phyloP scores from a whole-genome alignment of 2,113 vertebrate species.

The Rhynchomys soricoides region DNA sequence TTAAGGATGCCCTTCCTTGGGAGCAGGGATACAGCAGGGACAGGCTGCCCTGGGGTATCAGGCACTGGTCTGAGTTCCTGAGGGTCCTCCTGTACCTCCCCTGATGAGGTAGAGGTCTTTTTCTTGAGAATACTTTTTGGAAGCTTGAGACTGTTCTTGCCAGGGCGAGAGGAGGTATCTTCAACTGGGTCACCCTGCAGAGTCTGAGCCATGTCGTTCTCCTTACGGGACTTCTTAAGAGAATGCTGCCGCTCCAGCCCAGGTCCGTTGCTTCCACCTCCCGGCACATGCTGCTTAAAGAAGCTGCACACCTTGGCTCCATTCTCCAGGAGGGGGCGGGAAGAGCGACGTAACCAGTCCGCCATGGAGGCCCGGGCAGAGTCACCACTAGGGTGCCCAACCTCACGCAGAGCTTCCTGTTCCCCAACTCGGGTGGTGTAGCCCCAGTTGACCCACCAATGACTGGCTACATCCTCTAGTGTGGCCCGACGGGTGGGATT shows the following conservation, averaged over 20 bases:
- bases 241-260: conserved; percentile 93
- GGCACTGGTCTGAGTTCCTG: not conserved
- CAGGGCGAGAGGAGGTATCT: conserved; percentile 44
- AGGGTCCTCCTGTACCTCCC: not conserved
- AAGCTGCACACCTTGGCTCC: conserved; percentile 94
- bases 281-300: conserved; percentile 88
- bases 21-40: not conserved
- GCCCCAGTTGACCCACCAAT: conserved; percentile 99
- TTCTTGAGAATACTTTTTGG: conserved; percentile 96
- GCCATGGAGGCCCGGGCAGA: conserved; percentile 86
- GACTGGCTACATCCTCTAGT: conserved; percentile 94
- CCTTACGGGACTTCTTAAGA: conserved; percentile 94
- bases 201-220: conserved; percentile 92
- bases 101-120: conserved; percentile 62
- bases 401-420: conserved; percentile 82
- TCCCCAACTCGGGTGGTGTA: conserved; percentile 88
- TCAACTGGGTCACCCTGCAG: conserved; percentile 81
- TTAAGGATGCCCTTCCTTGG: conserved; percentile 97
- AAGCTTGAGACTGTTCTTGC: conserved; percentile 86
- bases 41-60: rapidly evolving
- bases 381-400: conserved; percentile 52
- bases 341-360: conserved; percentile 94
- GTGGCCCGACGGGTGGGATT: conserved; percentile 96
- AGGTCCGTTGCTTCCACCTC: not conserved
- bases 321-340: conserved; percentile 94